A percentile compares a stretch with the other conserved stretches of the same genome.
Evolutionary conservation across 2,888 invertebrate genomes (phyloP).

Genomic region (Orgyia antiqua): DNA sequence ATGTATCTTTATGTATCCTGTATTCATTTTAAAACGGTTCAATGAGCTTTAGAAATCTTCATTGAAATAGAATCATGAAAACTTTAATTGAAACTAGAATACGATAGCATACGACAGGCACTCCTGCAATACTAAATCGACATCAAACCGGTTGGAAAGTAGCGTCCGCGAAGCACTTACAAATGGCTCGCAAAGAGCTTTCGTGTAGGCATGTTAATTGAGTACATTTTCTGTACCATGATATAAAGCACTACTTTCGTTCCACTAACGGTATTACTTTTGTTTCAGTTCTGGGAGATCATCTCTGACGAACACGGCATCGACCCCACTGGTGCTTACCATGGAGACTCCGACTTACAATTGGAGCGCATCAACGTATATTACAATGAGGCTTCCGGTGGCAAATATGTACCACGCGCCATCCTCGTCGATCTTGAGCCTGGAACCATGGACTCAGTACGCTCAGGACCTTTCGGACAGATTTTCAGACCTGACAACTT

Average conservation of each 20-base stretch:
- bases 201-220: constrained; percentile 58
- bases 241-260: constrained; percentile 18
- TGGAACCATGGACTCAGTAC: constrained; percentile 82
- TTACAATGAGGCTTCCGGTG: constrained; percentile 92
- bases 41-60: constrained; percentile 44
- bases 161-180: constrained; percentile 38
- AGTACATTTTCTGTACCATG: constrained; percentile 32
- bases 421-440: constrained; percentile 67
- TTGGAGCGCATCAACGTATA: constrained; percentile 97
- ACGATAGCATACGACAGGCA: constrained; percentile 28
- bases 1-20: constrained; percentile 63
- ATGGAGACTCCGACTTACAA: constrained; percentile 93
- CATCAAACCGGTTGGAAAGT: constrained; percentile 63
- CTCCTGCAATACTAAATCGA: constrained; percentile 30
- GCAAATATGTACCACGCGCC: constrained; percentile 67
- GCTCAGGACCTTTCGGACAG: constrained; percentile 83
- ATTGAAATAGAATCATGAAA: constrained; percentile 27
- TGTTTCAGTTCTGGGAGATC: constrained; percentile 89
- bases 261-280: constrained; percentile 84
- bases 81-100: constrained; percentile 26
- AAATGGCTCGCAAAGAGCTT: constrained; percentile 41
- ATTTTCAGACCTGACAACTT: constrained; percentile 88
- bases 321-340: constrained; percentile 92
- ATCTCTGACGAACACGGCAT: constrained; percentile 97
- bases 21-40: constrained; percentile 51